Evolutionary conservation across 2,113 vertebrate species (phyloP), one percentile per base, ranked within the genome.

Genomic region (Cyrtonyx montezumae): DNA sequence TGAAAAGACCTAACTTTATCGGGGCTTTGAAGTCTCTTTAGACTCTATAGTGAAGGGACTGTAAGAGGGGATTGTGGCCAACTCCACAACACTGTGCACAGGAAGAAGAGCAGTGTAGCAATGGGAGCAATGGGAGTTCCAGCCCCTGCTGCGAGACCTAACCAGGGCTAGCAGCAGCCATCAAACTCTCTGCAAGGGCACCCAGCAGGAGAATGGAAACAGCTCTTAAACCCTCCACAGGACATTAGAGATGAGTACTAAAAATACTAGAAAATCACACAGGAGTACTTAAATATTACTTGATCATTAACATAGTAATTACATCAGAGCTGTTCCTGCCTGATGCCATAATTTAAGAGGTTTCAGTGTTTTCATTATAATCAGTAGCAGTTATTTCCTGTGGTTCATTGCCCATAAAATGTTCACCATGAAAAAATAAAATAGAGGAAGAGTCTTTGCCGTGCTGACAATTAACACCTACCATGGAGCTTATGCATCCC

Each of bases 251-350:
- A 88, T 70, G 53, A 77, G 83, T 87, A 96, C 92, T 92, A 91
- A 96, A 97, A 94, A 90, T 96, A 96, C 94, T 94, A 65, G 78
- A 48, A 95, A 96, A 95, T 91, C 93, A 93, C 88, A 74, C 36
- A 89, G 95, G 96, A 96, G 76, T 97, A 95, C 94, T 96, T 96
- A 93, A 91, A 95, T 95, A 96, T 96, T 96, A 93, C 91, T 94
- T 95, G 93, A 90, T 97, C 96, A 94, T 97, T 96, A 96, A 87
- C 96, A 95, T 15, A 79, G 95, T 95, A 95, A 97, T 97, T 96
- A 96, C 91, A 96, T 62, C 94, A 89, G 90, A 14, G 37, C 91
- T 92, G 90, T 46, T 94, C 76, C 69, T 86, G 93, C 78, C 89
- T 84, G 93, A 75, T 91, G 86, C 93, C 43, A 58, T 95, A 92